These are phyloP conservation scores for Brachyptera putata DNA, from an alignment of 2,888 invertebrate species.

Conservation along the genomic window DNA sequence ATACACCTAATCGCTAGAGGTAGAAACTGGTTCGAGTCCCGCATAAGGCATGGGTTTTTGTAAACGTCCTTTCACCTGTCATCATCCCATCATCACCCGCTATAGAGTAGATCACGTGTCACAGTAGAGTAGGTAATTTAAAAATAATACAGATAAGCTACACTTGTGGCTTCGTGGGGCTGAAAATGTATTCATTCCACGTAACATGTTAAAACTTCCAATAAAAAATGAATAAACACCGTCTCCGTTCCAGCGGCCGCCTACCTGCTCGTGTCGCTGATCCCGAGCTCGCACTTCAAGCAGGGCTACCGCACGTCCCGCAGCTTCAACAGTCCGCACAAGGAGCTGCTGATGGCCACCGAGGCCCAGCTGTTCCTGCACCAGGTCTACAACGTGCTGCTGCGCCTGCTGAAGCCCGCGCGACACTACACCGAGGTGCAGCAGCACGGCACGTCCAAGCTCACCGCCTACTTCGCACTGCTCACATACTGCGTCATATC, in stretches of 20 bases:
- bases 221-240: too few species aligned
- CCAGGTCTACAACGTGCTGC: slow-evolving; percentile 67
- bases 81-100: too few species aligned
- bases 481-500: slow-evolving; percentile 89
- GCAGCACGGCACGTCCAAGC: slow-evolving; percentile 84
- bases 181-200: too few species aligned
- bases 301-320: slow-evolving; percentile 70
- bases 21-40: too few species aligned
- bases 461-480: slow-evolving; percentile 89
- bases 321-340: slow-evolving; percentile 50
- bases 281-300: slow-evolving; percentile 86
- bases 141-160: too few species aligned
- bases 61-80: too few species aligned
- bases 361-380: slow-evolving; percentile 59
- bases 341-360: slow-evolving; percentile 45
- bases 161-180: too few species aligned
- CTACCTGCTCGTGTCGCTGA: slow-evolving; percentile 80
- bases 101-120: too few species aligned
- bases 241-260: slow-evolving; percentile 73
- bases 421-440: slow-evolving; percentile 82
- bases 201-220: background rate
- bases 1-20: too few species aligned
- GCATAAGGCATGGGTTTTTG: too few species aligned
- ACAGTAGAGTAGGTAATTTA: too few species aligned
- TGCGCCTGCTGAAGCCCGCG: slow-evolving; percentile 74